phyloP scores from a whole-genome alignment of 2,797 vertebrate species.

The Enteromius thamalakanensis region DNA sequence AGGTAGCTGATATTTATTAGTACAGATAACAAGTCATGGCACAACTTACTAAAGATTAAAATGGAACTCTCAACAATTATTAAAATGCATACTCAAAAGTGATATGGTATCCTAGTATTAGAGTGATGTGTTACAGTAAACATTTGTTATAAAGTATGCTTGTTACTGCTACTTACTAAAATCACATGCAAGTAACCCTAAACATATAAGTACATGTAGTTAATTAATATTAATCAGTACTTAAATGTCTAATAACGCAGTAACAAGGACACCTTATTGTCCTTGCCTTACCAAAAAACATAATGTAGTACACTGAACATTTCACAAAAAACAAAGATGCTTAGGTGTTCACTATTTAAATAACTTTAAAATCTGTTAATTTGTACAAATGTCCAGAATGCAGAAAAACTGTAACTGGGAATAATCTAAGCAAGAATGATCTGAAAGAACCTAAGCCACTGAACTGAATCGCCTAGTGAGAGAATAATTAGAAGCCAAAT shows the following conservation, averaged over 20 bases:
- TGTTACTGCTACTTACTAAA: neutral
- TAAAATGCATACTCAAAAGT: neutral
- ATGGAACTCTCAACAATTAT: neutral
- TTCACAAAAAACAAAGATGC: neutral
- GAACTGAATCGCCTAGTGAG: slow-evolving; percentile 66
- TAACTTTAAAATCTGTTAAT: slow-evolving; percentile 3
- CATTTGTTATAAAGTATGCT: neutral
- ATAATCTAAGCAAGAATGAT: slow-evolving; percentile 34
- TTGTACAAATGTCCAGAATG: slow-evolving; percentile 10
- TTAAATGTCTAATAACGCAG: neutral
- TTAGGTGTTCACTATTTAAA: neutral
- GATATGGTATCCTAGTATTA: neutral
- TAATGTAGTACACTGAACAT: neutral
- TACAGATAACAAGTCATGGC: neutral
- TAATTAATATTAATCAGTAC: neutral
- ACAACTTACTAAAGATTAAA: neutral
- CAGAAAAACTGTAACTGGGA: slow-evolving; percentile 19
- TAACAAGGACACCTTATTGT: neutral
- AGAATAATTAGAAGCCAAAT: slow-evolving; percentile 69
- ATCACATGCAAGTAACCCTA: neutral
- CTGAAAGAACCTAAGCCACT: slow-evolving; percentile 48
- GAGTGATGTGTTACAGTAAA: neutral
- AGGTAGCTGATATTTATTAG: neutral
- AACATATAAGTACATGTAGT: neutral
- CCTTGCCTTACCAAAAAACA: too few relatives aligned